phyloP scores from a whole-genome alignment of 2,797 vertebrate genomes.

The Echeneis naucrates region DNA sequence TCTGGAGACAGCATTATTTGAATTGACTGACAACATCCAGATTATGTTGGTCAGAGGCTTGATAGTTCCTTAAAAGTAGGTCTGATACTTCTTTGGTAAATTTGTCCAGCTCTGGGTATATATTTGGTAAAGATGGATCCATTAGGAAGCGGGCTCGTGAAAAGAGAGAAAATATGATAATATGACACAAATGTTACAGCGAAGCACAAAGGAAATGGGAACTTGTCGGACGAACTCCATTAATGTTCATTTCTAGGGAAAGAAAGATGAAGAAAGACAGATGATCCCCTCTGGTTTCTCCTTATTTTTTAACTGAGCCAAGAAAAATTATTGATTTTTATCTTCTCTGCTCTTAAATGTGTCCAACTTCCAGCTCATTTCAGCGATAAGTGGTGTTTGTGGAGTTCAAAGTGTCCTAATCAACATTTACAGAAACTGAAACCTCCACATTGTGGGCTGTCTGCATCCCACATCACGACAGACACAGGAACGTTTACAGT shows the following conservation, averaged over 20 bases:
- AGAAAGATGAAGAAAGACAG: slow-evolving; percentile 4
- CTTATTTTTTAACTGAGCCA: slow-evolving; percentile 11
- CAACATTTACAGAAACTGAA: slow-evolving; percentile 1
- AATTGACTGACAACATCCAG: too few relatives aligned
- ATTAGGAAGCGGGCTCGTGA: neutral
- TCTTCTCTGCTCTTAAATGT: slow-evolving; percentile 11
- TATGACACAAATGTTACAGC: neutral
- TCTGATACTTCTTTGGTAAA: too few relatives aligned
- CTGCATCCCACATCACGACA: neutral
- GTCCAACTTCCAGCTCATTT: slow-evolving; percentile 4
- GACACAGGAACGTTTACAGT: neutral
- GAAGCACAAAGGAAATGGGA: neutral
- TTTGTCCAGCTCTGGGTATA: too few relatives aligned
- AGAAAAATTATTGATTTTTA: slow-evolving; percentile 24
- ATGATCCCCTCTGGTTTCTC: slow-evolving; percentile 10
- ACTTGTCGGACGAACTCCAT: neutral
- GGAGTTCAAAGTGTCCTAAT: slow-evolving; percentile 17
- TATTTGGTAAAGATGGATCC: neutral
- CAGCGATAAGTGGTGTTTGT: slow-evolving; percentile 25
- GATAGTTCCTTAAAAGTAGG: too few relatives aligned
- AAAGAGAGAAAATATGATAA: neutral
- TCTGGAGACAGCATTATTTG: too few relatives aligned
- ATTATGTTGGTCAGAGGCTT: too few relatives aligned
- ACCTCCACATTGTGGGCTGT: neutral
- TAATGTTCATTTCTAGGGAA: slow-evolving; percentile 6